phyloP scores from a whole-genome alignment of 2,797 vertebrate genomes.

The Buceros bicornis region DNA sequence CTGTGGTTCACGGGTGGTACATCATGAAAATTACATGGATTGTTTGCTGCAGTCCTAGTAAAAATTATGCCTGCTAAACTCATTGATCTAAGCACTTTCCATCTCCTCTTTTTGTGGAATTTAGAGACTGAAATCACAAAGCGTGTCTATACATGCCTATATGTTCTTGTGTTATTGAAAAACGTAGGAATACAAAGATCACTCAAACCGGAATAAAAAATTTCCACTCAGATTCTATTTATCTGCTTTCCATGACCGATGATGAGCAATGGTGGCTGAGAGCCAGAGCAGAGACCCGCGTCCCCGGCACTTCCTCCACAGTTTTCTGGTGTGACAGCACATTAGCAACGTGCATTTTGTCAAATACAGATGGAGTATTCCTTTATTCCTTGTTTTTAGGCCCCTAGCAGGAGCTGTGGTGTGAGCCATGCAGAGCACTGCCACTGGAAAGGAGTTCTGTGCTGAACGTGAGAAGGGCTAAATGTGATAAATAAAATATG shows the following conservation, averaged over 20 bases:
- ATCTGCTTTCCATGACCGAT: background rate
- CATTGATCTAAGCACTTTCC: background rate
- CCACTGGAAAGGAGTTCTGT: background rate
- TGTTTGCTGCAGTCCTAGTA: background rate
- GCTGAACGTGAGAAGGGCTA: background rate
- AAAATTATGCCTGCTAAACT: background rate
- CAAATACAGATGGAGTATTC: background rate
- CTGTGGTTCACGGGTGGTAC: background rate
- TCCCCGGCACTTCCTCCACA: background rate
- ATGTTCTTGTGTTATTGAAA: background rate
- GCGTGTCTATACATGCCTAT: background rate
- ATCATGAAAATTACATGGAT: background rate
- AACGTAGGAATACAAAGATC: background rate
- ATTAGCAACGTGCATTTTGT: background rate
- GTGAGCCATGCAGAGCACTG: background rate
- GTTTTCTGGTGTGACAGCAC: background rate
- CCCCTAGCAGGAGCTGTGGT: background rate
- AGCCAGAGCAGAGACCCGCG: background rate
- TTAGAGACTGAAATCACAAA: background rate
- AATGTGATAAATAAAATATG: background rate
- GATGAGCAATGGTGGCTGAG: background rate
- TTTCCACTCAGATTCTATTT: background rate
- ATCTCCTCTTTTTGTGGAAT: background rate
- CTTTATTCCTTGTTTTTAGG: background rate
- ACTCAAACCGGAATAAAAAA: background rate